These are phyloP conservation scores for Mormyrops boulengeri DNA, from an alignment of 2,797 vertebrate genomes.

Conservation along the genomic window DNA sequence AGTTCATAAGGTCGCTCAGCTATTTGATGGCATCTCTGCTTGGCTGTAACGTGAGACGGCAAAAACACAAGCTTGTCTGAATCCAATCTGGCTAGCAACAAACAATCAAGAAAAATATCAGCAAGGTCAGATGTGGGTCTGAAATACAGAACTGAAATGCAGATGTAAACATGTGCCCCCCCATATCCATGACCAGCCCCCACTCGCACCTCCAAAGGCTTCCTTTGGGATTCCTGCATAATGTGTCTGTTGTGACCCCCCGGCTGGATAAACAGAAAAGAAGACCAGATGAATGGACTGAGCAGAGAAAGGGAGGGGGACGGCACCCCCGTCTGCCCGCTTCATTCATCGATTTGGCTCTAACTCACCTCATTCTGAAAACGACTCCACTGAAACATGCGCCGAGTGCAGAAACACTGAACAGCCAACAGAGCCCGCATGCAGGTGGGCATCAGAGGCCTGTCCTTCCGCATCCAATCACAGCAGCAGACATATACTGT, in stretches of 20 bases:
- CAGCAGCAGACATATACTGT: background rate
- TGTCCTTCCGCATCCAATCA: background rate
- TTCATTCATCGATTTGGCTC: background rate
- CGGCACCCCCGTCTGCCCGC: background rate
- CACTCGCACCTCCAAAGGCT: background rate
- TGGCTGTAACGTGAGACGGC: background rate
- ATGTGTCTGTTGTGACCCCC: background rate
- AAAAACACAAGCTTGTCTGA: background rate
- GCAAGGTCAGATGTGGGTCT: background rate
- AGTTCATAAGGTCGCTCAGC: background rate
- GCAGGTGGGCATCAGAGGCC: background rate
- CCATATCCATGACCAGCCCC: background rate
- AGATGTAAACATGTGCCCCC: background rate
- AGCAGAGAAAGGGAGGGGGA: background rate
- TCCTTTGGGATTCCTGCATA: background rate
- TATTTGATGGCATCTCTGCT: background rate
- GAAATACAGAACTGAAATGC: background rate
- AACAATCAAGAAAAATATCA: background rate
- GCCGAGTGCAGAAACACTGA: background rate
- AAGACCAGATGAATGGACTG: background rate
- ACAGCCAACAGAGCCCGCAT: background rate
- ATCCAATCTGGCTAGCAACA: background rate
- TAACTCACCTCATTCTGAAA: background rate
- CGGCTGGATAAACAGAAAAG: background rate
- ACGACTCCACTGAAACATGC: background rate